A percentile compares a stretch with the other conserved stretches of the same genome.
Evolutionary conservation across 2,797 vertebrate genomes (phyloP).

Genomic region (Scleropages formosus): DNA sequence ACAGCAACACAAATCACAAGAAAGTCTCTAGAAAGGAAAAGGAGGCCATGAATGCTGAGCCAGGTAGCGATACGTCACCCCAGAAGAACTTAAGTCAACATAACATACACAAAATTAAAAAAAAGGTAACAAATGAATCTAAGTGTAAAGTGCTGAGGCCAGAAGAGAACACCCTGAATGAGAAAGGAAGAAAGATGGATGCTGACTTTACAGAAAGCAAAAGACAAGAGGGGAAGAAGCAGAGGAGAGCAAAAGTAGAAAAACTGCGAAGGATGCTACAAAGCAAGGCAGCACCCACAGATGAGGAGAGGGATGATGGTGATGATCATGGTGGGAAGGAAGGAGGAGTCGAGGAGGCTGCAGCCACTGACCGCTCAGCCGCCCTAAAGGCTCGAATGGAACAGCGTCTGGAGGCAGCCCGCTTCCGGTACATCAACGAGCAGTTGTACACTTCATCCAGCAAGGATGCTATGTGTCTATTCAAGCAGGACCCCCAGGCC

Average conservation of each 20-base stretch:
- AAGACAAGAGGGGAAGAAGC: slow-evolving; percentile 41
- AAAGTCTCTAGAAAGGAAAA: slow-evolving; percentile 30
- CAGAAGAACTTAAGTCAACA: slow-evolving; percentile 18
- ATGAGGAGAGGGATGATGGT: slow-evolving; percentile 15
- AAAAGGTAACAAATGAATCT: background rate
- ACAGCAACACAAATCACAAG: slow-evolving; percentile 44
- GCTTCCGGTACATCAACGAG: slow-evolving; percentile 89
- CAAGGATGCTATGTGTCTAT: slow-evolving; percentile 74
- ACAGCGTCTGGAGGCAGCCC: slow-evolving; percentile 76
- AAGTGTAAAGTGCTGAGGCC: slow-evolving; percentile 28
- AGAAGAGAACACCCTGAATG: background rate
- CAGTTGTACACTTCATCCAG: slow-evolving; percentile 79
- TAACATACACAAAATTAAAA: background rate
- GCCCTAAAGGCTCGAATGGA: slow-evolving; percentile 77
- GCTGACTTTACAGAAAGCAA: slow-evolving; percentile 39
- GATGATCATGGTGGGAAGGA: background rate
- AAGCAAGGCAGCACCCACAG: slow-evolving; percentile 11
- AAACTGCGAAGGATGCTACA: slow-evolving; percentile 58
- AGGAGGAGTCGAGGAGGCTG: slow-evolving; percentile 28
- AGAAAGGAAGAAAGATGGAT: slow-evolving; percentile 19
- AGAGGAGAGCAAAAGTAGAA: slow-evolving; percentile 48
- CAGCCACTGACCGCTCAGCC: slow-evolving; percentile 51
- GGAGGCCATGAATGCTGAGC: background rate
- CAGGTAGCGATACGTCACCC: background rate
- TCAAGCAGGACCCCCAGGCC: slow-evolving; percentile 76